Conservation (phyloP, 1,140 invertebrate species). For the Ditylenchus dipsaci region DNA sequence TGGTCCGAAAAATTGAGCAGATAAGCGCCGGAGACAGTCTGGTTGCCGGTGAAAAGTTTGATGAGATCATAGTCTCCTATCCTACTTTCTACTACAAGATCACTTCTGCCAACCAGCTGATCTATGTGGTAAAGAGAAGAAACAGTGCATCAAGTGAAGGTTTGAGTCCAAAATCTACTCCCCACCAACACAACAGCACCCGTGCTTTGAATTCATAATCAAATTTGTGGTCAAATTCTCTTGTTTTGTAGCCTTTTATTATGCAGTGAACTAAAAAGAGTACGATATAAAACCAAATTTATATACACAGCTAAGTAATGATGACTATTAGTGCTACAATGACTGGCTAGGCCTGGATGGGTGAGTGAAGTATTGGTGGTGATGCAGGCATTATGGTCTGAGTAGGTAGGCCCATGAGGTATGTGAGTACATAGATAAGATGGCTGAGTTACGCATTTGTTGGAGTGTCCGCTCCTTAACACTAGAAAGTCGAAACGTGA, state of each 20-base stretch:
- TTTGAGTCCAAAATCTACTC: too few relatives aligned
- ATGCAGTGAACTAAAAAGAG: too few relatives aligned
- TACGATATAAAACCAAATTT: too few relatives aligned
- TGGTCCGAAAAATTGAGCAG: constrained; percentile 29
- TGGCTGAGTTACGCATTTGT: too few relatives aligned
- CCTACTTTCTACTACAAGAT: constrained; percentile 19
- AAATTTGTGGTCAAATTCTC: not conserved
- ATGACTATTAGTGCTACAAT: too few relatives aligned
- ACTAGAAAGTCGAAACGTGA: too few relatives aligned
- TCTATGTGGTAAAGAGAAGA: not conserved
- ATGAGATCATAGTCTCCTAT: constrained; percentile 16
- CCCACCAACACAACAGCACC: not conserved
- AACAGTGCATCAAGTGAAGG: not conserved
- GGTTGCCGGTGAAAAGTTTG: not conserved
- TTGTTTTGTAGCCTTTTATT: too few relatives aligned
- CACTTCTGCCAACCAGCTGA: not conserved
- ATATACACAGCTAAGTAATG: too few relatives aligned
- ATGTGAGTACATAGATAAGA: too few relatives aligned
- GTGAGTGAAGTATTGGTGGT: not conserved
- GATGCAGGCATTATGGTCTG: not conserved
- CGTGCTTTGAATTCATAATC: not conserved
- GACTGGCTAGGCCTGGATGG: too few relatives aligned
- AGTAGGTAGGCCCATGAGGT: not conserved
- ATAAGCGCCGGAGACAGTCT: constrained; percentile 24
- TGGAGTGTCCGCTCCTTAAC: too few relatives aligned